These are phyloP conservation scores for Dreissena polymorpha DNA, from an alignment of 1,140 invertebrate species.

Conservation along the genomic window DNA sequence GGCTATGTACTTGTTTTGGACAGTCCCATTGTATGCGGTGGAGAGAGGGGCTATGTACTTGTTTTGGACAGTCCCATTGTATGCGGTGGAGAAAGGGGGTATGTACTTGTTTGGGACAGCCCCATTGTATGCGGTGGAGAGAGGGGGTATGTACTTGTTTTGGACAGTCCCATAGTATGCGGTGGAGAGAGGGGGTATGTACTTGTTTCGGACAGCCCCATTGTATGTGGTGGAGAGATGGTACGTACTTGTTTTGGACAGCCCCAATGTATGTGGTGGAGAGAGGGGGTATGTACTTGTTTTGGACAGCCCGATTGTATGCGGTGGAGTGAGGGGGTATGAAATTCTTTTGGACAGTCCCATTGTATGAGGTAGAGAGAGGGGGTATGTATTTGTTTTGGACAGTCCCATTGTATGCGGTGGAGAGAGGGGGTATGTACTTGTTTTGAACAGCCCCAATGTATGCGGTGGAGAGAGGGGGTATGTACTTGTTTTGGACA, in stretches of 20 bases:
- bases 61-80: slow-evolving; percentile 62
- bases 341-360: too few species aligned
- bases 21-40: not conserved
- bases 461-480: too few species aligned
- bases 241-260: too few species aligned
- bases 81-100: slow-evolving; percentile 84
- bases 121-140: not conserved
- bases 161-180: too few species aligned
- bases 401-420: too few species aligned
- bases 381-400: not conserved
- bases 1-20: too few species aligned
- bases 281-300: slow-evolving; percentile 50
- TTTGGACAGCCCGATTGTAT: slow-evolving; percentile 61
- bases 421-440: too few species aligned
- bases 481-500: too few species aligned
- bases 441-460: too few species aligned
- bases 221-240: too few species aligned
- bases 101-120: slow-evolving; percentile 65
- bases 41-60: slow-evolving; percentile 44
- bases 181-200: too few species aligned
- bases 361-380: not conserved
- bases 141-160: not conserved
- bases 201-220: too few species aligned
- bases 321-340: slow-evolving; percentile 85
- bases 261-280: not conserved